These are phyloP conservation scores for Hemiprocne comata DNA, from an alignment of 2,113 vertebrate genomes.

Conservation along the genomic window DNA sequence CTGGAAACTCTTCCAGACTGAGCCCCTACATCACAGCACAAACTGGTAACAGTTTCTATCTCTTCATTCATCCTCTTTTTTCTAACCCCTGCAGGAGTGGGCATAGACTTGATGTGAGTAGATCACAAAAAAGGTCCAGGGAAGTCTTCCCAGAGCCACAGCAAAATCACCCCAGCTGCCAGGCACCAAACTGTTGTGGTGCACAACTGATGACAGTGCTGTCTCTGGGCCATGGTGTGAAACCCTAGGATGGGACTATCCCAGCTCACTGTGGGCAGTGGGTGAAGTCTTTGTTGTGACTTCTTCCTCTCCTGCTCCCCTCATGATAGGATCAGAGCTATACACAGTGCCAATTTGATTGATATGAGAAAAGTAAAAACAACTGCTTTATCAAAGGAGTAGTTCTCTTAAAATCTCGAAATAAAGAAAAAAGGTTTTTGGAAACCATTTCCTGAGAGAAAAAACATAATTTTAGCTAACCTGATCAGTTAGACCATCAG, in stretches of 20 bases:
- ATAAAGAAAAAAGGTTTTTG: background rate
- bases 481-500: background rate
- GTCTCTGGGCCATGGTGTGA: background rate
- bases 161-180: background rate
- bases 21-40: background rate
- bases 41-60: background rate
- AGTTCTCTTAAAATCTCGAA: background rate
- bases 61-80: background rate
- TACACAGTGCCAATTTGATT: background rate
- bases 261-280: background rate
- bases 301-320: background rate
- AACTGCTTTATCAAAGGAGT: background rate
- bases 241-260: background rate
- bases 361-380: background rate
- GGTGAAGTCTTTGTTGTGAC: background rate
- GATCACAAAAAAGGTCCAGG: background rate
- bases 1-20: background rate
- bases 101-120: background rate
- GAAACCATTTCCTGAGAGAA: background rate
- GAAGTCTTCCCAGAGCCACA: background rate
- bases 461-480: background rate
- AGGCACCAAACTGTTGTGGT: fast-evolving
- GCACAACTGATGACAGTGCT: fast-evolving
- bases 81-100: background rate
- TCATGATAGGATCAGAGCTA: background rate